These are phyloP conservation scores for Drosophila prostipennis DNA, from an alignment of 2,888 invertebrate genomes.

Conservation along the genomic window DNA sequence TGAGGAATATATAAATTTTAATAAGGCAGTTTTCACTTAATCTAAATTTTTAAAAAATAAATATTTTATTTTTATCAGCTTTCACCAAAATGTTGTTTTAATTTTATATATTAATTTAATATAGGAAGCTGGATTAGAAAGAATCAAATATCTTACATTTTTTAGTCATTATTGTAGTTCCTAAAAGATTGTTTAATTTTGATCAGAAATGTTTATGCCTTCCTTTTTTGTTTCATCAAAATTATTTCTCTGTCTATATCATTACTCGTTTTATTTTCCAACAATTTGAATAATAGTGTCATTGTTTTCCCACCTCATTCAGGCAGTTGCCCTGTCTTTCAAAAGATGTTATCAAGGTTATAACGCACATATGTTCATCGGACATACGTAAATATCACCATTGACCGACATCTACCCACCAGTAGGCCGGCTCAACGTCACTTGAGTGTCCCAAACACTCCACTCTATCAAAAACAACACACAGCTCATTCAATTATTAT, in stretches of 20 bases:
- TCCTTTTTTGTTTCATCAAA: not conserved
- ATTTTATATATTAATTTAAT: no score
- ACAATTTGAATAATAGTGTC: no score
- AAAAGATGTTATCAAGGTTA: conserved; percentile 26
- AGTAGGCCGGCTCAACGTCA: conserved; percentile 34
- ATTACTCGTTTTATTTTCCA: not conserved
- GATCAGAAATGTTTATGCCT: no score
- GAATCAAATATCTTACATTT: no score
- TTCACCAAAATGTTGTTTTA: no score
- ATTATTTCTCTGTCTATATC: not conserved
- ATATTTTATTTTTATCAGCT: not conserved
- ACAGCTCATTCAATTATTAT: conserved; percentile 26
- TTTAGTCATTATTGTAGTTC: not conserved
- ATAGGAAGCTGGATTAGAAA: no score
- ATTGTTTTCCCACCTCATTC: conserved; percentile 4
- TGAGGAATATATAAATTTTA: not conserved
- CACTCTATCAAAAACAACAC: conserved; percentile 33
- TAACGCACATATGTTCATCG: conserved; percentile 8
- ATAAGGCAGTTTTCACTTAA: no score
- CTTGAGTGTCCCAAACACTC: conserved; percentile 29
- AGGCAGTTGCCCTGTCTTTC: conserved; percentile 8
- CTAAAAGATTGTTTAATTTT: no score
- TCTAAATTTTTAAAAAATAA: not conserved
- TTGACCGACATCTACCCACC: conserved; percentile 32
- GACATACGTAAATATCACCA: not conserved